These are phyloP conservation scores for Mantis religiosa DNA, from an alignment of 2,888 invertebrate species.

Conservation along the genomic window DNA sequence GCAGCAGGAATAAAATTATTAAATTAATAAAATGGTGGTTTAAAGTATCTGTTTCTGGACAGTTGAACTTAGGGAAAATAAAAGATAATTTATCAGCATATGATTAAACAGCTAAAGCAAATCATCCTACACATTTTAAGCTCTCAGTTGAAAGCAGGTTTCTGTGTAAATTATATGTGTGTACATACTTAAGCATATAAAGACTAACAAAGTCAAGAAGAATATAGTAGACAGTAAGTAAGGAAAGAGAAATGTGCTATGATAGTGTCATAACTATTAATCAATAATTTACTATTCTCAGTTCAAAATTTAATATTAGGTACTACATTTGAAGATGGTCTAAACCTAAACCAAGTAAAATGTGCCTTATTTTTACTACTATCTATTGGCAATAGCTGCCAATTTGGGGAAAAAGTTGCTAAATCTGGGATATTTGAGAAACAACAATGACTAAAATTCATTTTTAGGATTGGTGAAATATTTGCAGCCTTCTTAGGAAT, in stretches of 20 bases:
- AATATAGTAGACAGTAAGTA: not conserved
- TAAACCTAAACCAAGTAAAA: too few relatives aligned
- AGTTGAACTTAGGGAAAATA: too few relatives aligned
- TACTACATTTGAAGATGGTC: too few relatives aligned
- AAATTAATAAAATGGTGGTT: not conserved
- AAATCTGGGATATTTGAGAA: too few relatives aligned
- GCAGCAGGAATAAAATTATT: not conserved
- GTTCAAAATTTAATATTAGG: too few relatives aligned
- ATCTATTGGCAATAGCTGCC: too few relatives aligned
- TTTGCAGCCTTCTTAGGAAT: too few relatives aligned
- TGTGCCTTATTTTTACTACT: too few relatives aligned
- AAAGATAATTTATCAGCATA: not conserved
- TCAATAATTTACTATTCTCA: too few relatives aligned
- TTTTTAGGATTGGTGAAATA: too few relatives aligned
- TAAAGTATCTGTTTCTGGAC: not conserved
- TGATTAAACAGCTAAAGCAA: not conserved
- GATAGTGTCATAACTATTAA: not conserved
- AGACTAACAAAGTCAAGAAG: not conserved
- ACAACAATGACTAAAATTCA: too few relatives aligned
- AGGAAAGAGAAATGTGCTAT: not conserved
- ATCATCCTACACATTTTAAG: not conserved
- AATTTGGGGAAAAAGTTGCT: too few relatives aligned
- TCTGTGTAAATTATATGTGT: not conserved
- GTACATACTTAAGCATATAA: not conserved
- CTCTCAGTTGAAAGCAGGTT: not conserved